phyloP scores from a whole-genome alignment of 2,113 vertebrate genomes.

The Eretmochelys imbricata region DNA sequence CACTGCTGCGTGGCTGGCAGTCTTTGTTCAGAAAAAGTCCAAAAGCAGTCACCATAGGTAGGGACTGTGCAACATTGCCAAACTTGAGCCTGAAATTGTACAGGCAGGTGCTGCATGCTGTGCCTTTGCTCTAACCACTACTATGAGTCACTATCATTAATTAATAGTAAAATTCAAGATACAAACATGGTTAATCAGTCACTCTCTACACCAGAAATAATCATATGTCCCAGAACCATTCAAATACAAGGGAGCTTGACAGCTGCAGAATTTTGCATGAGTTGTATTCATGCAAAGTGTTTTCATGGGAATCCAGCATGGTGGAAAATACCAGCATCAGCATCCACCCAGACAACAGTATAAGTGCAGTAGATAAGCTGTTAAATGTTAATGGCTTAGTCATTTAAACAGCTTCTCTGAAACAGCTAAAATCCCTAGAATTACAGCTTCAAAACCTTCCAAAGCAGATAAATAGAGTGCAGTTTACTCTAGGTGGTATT shows the following conservation, averaged over 20 bases:
- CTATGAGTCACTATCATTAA: neutral
- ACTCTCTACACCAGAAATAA: neutral
- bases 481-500: neutral
- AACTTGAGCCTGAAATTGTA: neutral
- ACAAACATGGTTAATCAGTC: neutral
- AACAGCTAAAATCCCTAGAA: neutral
- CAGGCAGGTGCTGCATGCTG: fast-evolving
- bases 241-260: neutral
- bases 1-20: neutral
- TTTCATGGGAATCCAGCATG: neutral
- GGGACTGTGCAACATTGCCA: neutral
- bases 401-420: neutral
- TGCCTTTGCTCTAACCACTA: neutral
- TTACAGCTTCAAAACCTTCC: neutral
- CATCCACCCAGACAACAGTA: fast-evolving
- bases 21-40: neutral
- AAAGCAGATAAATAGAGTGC: neutral
- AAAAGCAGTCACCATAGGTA: neutral
- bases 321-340: neutral
- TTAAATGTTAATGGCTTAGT: neutral
- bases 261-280: neutral
- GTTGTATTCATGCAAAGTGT: fast-evolving
- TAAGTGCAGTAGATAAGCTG: neutral
- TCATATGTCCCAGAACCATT: neutral
- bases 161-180: neutral